Evolutionary conservation across 2,888 invertebrate species (phyloP), one percentile per base, ranked within the genome.

Genomic region (Lycocerus yunnanus): DNA sequence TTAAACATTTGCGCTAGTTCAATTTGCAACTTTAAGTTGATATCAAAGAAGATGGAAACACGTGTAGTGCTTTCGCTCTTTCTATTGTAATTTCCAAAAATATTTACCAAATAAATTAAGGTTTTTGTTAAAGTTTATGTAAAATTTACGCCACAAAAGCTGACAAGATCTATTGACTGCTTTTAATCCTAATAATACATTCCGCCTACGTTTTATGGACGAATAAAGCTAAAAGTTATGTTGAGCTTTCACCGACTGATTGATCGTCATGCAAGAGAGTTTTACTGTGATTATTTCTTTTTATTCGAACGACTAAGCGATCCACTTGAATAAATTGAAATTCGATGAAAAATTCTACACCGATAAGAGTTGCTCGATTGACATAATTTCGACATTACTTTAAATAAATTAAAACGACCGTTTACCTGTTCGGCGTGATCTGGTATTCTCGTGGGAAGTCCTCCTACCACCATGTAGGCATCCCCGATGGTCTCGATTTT

Each of bases 401-500:
- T 21, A 66, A 66, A 58, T 18, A 69, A 70, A 66, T 69, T 73
- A 66, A 18, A 63, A 20, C 15, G 14, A n/a, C 11, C 10, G 27
- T 27, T 43, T 43, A 43, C 86, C 82, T 87, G 87, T 83, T 94
- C 94, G 0, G 97, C 96, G 88, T 95, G 95, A 87, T 95, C 94
- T 14, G 91, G 90, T 83, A 93, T 91, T 82, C 94, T 91, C 58
- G 92, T 91, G 0, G 96, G 96, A 82, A 95, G 89, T 15, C 96
- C 96, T 71, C 95, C 94, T n/a, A 96, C 96, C 18, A 97, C 96
- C 97, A 97, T 97, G 87, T 96, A 95, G 1, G 97, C 97, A 87
- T 97, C 97, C 11, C 97, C 97, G 81, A 97, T 97, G 0, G 97
- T 97, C 88, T 97, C 97, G 81, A 97, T 97, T 91, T 96, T 96